Conservation (phyloP, 2,888 invertebrate species). For the Andrena praecox region DNA sequence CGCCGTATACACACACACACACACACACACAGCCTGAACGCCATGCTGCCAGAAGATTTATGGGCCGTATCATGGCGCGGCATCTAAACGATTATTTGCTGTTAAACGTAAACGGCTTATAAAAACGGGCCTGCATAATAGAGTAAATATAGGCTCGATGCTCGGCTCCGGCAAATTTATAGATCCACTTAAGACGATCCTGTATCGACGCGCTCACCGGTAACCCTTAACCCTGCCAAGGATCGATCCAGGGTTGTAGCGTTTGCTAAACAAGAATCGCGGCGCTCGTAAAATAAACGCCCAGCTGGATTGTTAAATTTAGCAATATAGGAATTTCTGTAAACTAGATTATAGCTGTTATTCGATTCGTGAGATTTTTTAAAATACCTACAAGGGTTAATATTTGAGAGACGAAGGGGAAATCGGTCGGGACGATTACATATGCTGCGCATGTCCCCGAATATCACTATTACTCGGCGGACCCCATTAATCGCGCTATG, state of each 20-base stretch:
- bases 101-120: slow-evolving; percentile 83
- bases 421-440: slow-evolving; percentile 10
- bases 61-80: slow-evolving; percentile 82
- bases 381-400: background rate
- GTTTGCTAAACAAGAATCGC: background rate
- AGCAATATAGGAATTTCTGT: background rate
- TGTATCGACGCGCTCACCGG: slow-evolving; percentile 68
- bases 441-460: no score
- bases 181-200: slow-evolving; percentile 79
- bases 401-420: slow-evolving; percentile 1
- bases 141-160: slow-evolving; percentile 84
- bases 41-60: slow-evolving; percentile 79
- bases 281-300: background rate
- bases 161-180: slow-evolving; percentile 80
- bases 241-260: slow-evolving; percentile 4
- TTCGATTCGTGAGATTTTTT: no score
- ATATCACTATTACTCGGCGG: no score
- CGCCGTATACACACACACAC: slow-evolving; percentile 68
- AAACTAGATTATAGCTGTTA: no score
- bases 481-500: no score
- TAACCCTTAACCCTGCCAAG: slow-evolving; percentile 68
- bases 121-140: slow-evolving; percentile 83
- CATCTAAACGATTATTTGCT: slow-evolving; percentile 84
- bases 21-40: slow-evolving; percentile 56
- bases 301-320: background rate